Conservation (phyloP, 2,113 vertebrate genomes). For the Boulengerochromis microlepis region DNA sequence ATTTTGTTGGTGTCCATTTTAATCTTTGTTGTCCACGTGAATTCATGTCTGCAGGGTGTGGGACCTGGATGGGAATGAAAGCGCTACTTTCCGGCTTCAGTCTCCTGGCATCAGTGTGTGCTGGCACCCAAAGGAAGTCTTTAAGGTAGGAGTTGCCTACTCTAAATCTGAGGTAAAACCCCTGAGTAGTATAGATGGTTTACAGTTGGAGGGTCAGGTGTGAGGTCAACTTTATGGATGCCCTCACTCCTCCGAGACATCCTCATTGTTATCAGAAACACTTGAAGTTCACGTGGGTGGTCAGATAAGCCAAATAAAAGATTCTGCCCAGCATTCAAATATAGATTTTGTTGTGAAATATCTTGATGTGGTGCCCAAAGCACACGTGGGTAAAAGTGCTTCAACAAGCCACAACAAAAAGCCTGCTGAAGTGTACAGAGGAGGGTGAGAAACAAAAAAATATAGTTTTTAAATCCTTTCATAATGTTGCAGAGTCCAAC, state of each 20-base stretch:
- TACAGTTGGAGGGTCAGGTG: neutral
- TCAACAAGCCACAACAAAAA: neutral
- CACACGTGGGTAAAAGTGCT: neutral
- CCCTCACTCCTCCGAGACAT: neutral
- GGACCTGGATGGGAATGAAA: conserved; percentile 88
- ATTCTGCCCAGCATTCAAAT: neutral
- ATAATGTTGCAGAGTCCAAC: neutral
- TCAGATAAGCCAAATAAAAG: neutral
- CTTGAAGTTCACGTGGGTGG: neutral
- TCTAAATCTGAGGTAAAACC: neutral
- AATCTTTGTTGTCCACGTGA: neutral
- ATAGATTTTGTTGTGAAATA: neutral
- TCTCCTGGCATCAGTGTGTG: conserved; percentile 94
- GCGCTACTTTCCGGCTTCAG: conserved; percentile 78
- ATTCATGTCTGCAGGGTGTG: conserved; percentile 76
- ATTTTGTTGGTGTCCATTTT: neutral
- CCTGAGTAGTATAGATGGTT: neutral
- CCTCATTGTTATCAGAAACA: neutral
- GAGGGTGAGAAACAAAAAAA: neutral
- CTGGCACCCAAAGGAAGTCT: conserved; percentile 92
- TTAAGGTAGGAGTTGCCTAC: conserved; percentile 73
- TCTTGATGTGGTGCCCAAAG: neutral
- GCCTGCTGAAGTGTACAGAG: neutral
- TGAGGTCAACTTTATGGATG: neutral
- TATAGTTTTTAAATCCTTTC: neutral